These are phyloP conservation scores for Pogonognathellus flavescens DNA, from an alignment of 1,140 invertebrate species.

Conservation along the genomic window DNA sequence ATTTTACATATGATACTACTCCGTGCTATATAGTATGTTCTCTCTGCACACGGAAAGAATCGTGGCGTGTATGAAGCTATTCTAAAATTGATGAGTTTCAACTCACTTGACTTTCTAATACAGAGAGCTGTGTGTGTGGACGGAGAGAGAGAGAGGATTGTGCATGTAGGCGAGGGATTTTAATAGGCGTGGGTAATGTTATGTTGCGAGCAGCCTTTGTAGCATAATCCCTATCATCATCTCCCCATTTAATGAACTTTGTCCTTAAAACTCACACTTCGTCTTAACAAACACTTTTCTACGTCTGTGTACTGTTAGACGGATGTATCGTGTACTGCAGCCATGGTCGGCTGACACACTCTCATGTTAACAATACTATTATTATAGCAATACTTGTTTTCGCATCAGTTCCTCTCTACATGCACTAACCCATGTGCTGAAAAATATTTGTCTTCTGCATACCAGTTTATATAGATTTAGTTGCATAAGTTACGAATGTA, in stretches of 20 bases:
- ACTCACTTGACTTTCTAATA: neutral
- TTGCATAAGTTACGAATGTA: too few species aligned
- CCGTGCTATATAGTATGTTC: neutral
- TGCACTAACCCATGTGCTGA: too few species aligned
- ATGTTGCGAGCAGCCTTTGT: neutral
- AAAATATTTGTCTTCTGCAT: too few species aligned
- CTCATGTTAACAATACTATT: too few species aligned
- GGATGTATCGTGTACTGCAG: too few species aligned
- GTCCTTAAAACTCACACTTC: conserved; percentile 3
- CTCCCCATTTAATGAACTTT: conserved; percentile 20
- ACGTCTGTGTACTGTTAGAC: too few species aligned
- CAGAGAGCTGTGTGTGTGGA: neutral
- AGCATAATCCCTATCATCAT: conserved; percentile 23
- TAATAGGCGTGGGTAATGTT: neutral
- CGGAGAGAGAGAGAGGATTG: neutral
- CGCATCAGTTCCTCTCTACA: too few species aligned
- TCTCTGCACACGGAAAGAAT: neutral
- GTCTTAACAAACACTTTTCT: neutral
- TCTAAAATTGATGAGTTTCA: conserved; percentile 9
- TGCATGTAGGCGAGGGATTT: too few species aligned
- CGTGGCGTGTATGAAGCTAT: neutral
- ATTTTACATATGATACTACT: conserved; percentile 11
- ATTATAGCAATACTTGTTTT: too few species aligned
- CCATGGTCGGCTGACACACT: too few species aligned
- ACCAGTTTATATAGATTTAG: too few species aligned